Evolutionary conservation across 2,888 invertebrate species (phyloP).

Genomic region (Aleiodes leptofemur): DNA sequence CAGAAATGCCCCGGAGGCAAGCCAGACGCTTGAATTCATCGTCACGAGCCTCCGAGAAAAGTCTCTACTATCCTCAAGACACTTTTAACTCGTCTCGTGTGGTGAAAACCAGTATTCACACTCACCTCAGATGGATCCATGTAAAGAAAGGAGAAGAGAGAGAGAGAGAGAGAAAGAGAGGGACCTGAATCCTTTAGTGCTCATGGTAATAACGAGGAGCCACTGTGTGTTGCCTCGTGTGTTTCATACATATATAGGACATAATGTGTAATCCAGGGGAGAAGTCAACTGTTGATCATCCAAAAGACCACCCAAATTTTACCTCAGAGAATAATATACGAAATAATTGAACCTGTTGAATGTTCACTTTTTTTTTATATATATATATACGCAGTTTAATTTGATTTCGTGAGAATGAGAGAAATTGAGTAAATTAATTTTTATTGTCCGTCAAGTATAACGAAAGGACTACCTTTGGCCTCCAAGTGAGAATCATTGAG

Average conservation of each 20-base stretch:
- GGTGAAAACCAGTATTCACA: conserved; percentile 38
- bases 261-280: conserved; percentile 39
- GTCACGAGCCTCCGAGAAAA: conserved; percentile 39
- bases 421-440: conserved; percentile 8
- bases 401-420: conserved; percentile 9
- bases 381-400: too few relatives aligned
- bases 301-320: conserved; percentile 42
- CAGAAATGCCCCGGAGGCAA: conserved; percentile 37
- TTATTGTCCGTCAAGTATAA: neutral
- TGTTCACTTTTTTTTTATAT: neutral
- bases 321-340: conserved; percentile 14
- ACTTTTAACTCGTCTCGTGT: conserved; percentile 43
- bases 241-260: conserved; percentile 29
- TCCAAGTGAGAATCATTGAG: neutral
- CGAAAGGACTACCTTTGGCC: conserved; percentile 4
- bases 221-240: conserved; percentile 10
- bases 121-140: conserved; percentile 42
- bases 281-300: conserved; percentile 32
- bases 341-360: conserved; percentile 23
- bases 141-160: conserved; percentile 6
- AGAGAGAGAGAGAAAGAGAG: conserved; percentile 25
- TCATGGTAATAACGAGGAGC: conserved; percentile 30
- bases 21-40: conserved; percentile 47
- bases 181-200: conserved; percentile 25
- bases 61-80: conserved; percentile 38